phyloP scores from a whole-genome alignment of 2,797 vertebrate genomes.

The Moxostoma hubbsi region DNA sequence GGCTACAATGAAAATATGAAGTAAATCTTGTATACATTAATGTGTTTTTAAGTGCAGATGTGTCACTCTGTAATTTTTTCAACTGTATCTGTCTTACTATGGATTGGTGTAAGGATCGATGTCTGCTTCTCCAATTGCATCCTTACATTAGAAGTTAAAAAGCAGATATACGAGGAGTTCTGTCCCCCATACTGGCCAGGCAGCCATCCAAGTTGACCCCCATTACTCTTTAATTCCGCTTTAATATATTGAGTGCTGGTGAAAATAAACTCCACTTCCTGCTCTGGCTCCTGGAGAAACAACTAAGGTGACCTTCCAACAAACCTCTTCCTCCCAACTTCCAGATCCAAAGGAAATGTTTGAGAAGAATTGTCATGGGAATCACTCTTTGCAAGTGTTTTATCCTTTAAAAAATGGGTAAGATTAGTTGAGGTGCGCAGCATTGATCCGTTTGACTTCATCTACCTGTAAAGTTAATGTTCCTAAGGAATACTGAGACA shows the following conservation, averaged over 20 bases:
- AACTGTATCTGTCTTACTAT: background rate
- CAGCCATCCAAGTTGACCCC: constrained; percentile 37
- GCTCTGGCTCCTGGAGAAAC: constrained; percentile 19
- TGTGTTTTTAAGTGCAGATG: background rate
- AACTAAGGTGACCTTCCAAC: constrained; percentile 18
- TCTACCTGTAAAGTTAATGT: constrained; percentile 26
- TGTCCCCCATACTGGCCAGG: constrained; percentile 21
- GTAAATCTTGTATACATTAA: too few relatives aligned
- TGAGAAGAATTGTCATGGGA: background rate
- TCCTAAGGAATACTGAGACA: background rate
- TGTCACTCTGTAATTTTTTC: background rate
- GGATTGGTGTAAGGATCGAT: background rate
- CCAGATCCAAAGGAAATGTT: constrained; percentile 10
- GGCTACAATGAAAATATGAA: too few relatives aligned
- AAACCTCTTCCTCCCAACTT: constrained; percentile 5
- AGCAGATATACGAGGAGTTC: constrained; percentile 24
- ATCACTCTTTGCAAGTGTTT: constrained; percentile 15
- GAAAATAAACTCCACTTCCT: constrained; percentile 51
- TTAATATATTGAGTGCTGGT: constrained; percentile 37
- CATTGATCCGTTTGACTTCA: background rate
- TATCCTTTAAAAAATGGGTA: constrained; percentile 1
- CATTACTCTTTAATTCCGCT: constrained; percentile 40
- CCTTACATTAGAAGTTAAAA: constrained; percentile 5
- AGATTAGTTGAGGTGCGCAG: constrained; percentile 26
- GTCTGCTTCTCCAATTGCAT: background rate